phyloP scores from a whole-genome alignment of 1,140 invertebrate species.

The Drosophila melanogaster region DNA sequence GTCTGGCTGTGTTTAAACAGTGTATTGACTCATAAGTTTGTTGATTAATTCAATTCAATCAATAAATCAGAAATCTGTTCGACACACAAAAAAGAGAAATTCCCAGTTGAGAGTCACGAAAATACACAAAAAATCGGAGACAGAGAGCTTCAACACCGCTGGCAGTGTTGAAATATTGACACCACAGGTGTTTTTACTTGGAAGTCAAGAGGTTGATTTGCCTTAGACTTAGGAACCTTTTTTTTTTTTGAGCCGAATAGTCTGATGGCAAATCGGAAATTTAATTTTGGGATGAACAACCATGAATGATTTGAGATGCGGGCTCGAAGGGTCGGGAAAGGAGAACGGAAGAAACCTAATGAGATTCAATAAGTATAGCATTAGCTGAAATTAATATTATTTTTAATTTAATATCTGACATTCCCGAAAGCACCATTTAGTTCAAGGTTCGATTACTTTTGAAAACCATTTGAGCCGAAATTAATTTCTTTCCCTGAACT shows the following conservation, averaged over 20 bases:
- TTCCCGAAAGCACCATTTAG: background rate
- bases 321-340: slow-evolving; percentile 43
- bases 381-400: no score
- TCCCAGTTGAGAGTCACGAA: slow-evolving; percentile 6
- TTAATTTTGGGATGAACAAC: slow-evolving; percentile 10
- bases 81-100: slow-evolving; percentile 30
- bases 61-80: slow-evolving; percentile 75
- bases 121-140: slow-evolving; percentile 36
- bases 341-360: slow-evolving; percentile 42
- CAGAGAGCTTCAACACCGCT: slow-evolving; percentile 75
- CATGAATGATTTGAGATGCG: slow-evolving; percentile 48
- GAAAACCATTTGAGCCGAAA: background rate
- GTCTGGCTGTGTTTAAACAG: slow-evolving; percentile 69
- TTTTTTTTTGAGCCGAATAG: background rate
- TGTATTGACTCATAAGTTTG: slow-evolving; percentile 77
- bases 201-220: slow-evolving; percentile 62
- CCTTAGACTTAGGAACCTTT: slow-evolving; percentile 25
- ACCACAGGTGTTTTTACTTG: slow-evolving; percentile 80
- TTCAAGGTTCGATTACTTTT: background rate
- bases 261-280: slow-evolving; percentile 1
- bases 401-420: background rate
- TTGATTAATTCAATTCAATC: slow-evolving; percentile 80
- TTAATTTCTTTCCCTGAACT: background rate
- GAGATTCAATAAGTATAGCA: background rate
- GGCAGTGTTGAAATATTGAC: slow-evolving; percentile 83